These are phyloP conservation scores for Stenchaetothrips biformis DNA, from an alignment of 2,888 invertebrate genomes.

Conservation along the genomic window DNA sequence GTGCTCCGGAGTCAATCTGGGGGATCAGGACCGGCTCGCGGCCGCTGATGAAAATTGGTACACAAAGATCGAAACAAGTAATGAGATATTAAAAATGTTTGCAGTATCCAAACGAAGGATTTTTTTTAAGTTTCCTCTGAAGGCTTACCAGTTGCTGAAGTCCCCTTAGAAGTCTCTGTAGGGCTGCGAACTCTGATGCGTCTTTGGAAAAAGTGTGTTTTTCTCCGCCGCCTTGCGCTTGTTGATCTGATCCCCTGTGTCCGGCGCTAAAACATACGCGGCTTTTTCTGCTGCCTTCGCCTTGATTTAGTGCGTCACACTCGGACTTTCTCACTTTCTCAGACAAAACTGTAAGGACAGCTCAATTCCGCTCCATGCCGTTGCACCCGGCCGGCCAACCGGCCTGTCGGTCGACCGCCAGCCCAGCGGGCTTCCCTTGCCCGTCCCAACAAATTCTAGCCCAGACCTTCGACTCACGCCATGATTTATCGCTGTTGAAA, in stretches of 20 bases:
- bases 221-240: background rate
- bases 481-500: constrained; percentile 22
- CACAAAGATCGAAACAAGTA: too few species aligned
- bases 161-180: background rate
- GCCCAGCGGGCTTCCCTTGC: background rate
- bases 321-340: constrained; percentile 24
- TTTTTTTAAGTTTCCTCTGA: too few species aligned
- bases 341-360: constrained; percentile 23
- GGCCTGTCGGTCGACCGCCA: background rate
- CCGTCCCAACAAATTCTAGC: constrained; percentile 12
- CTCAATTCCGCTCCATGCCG: background rate
- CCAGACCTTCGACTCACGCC: background rate
- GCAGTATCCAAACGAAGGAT: too few species aligned
- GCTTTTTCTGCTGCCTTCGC: background rate
- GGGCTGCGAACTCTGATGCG: background rate
- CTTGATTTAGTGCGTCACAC: constrained; percentile 7
- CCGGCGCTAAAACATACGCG: background rate
- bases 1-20: too few species aligned
- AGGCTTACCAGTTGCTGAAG: background rate
- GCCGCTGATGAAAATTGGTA: too few species aligned
- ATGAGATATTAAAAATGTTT: too few species aligned
- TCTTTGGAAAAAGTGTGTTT: background rate
- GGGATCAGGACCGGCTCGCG: too few species aligned
- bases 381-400: background rate
- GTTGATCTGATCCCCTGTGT: too few species aligned